Percentiles rank a stretch among this genome's conserved stretches.
These are phyloP conservation scores for Etheostoma spectabile DNA, from an alignment of 2,113 vertebrate genomes.

Conservation along the genomic window DNA sequence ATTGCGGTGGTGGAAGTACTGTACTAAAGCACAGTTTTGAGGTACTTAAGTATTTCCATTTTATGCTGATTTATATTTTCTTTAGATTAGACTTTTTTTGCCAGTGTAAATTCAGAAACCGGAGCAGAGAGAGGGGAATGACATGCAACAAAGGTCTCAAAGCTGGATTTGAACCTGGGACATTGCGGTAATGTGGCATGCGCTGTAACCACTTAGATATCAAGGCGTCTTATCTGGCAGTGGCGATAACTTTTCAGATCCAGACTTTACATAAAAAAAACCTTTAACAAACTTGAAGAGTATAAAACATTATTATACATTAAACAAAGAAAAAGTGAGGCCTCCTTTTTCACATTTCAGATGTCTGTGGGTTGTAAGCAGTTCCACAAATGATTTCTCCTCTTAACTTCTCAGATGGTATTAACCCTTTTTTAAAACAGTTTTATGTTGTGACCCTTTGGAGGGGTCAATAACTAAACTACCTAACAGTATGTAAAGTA, in stretches of 20 bases:
- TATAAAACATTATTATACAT: background rate
- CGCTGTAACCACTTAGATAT: too few species aligned
- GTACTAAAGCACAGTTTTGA: background rate
- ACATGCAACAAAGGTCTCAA: too few species aligned
- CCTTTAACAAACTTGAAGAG: background rate
- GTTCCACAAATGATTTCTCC: background rate
- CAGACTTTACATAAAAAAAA: background rate
- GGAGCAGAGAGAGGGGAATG: too few species aligned
- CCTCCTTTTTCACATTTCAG: background rate
- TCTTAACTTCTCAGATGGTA: background rate
- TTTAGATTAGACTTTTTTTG: too few species aligned
- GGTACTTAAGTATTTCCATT: background rate
- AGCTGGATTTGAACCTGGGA: too few species aligned
- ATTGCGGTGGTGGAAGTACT: background rate
- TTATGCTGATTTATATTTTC: background rate
- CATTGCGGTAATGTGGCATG: too few species aligned
- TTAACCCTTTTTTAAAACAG: background rate
- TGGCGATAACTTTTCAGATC: background rate
- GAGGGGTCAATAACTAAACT: background rate
- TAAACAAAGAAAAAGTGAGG: background rate
- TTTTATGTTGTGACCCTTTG: background rate
- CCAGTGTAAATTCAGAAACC: too few species aligned
- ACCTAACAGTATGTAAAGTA: background rate
- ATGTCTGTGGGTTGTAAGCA: background rate
- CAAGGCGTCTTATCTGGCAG: too few species aligned